Percentiles rank a stretch among this genome's conserved stretches.
phyloP scores from a whole-genome alignment of 2,113 vertebrate genomes.

The Monopterus albus region DNA sequence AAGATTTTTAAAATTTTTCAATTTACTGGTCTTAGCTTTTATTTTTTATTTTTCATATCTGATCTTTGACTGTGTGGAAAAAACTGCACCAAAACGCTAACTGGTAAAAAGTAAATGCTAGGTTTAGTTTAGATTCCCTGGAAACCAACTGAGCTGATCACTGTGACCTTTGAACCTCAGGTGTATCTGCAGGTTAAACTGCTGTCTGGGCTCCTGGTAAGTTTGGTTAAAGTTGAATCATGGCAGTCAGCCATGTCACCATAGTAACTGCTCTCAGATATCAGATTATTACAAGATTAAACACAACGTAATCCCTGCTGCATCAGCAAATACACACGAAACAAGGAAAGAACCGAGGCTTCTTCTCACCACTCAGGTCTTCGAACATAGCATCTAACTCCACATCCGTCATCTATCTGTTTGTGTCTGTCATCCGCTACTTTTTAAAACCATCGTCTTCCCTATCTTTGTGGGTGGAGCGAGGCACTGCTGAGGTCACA shows the following conservation, averaged over 20 bases:
- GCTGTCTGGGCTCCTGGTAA: too few species aligned
- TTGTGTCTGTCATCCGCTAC: not conserved
- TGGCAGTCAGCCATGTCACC: not conserved
- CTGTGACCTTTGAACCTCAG: not conserved
- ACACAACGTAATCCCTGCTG: slow-evolving; percentile 24
- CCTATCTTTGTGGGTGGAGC: slow-evolving; percentile 61
- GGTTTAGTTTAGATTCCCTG: too few species aligned
- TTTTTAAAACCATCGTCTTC: not conserved
- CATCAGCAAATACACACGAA: not conserved
- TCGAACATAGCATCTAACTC: slow-evolving; percentile 16
- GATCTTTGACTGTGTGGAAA: too few species aligned
- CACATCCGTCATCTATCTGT: slow-evolving; percentile 23
- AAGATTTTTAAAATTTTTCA: too few species aligned
- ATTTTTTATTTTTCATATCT: too few species aligned
- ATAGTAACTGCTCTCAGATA: slow-evolving; percentile 25
- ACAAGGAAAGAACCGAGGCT: not conserved
- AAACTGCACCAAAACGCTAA: too few species aligned
- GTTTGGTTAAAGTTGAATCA: not conserved
- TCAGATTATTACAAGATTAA: slow-evolving; percentile 65
- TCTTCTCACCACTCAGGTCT: slow-evolving; percentile 47
- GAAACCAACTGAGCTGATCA: too few species aligned
- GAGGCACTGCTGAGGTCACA: slow-evolving; percentile 48
- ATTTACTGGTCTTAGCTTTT: too few species aligned
- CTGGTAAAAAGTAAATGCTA: too few species aligned
- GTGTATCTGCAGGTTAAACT: too few species aligned